Evolutionary conservation across 1,140 invertebrate genomes (phyloP), one percentile per base, ranked within the genome.

Genomic region (Plectus sambesii): DNA sequence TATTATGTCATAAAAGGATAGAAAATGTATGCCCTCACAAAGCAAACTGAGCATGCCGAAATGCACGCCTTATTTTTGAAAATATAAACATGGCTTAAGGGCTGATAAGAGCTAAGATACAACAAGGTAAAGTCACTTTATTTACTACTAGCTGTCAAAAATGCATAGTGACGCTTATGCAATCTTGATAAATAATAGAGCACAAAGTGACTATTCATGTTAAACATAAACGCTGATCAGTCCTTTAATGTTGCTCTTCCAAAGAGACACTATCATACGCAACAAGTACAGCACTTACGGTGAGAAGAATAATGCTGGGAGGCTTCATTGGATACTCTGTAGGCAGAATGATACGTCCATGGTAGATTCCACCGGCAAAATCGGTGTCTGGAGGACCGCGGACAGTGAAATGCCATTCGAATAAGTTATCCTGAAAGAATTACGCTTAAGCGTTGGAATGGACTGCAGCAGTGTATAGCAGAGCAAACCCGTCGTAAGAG

Each of bases 401-500:
- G 5, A 94, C 81, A 0, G 89, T 94, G 70, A 94, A 96, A 73
- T 96, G 90, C 90, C 90, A 94, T 70, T 96, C 89, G 74, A 94
- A 96, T 23, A 96, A 71, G 74, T 94, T 94, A 62, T 93, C 87
- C 69, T 77, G 45, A 24, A 60, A 50, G 33, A 43, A 56, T 37
- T 5, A 42, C n/a, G 51, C 2, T 33, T 45, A 8, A 51, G 9
- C 12, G 15, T 9, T n/a, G 9, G 24, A 5, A 51, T 50, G 52
- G 19, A 50, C 55, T 8, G 22, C 36, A 42, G 20, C 57, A 4
- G n/a, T 1, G 19, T 23, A 15, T 8, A n/a, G n/a, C n/a, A n/a
- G n/a, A n/a, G 15, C 12, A 35, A 50, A 19, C 20, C 9, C 12
- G 8, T 30, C 33, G 1, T 42, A 42, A 51, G 29, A 24, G 42